Percentiles rank a stretch among this genome's conserved stretches.
These are phyloP conservation scores for Melanerpes formicivorus DNA, from an alignment of 2,113 vertebrate genomes.

Conservation along the genomic window DNA sequence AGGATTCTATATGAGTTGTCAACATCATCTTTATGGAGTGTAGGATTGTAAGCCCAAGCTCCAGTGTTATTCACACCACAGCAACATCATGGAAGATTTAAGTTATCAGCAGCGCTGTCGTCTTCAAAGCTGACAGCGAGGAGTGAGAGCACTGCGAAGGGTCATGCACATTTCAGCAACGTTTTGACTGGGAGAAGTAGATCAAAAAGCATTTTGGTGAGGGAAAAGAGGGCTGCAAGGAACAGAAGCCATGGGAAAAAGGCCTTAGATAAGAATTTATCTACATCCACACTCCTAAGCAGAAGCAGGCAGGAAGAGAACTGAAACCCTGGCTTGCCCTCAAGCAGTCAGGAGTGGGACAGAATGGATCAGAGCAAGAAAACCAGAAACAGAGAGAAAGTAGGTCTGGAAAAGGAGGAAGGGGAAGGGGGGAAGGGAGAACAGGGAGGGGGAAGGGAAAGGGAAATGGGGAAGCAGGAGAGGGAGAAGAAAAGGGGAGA, in stretches of 20 bases:
- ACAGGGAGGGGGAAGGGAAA: no score
- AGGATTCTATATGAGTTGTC: background rate
- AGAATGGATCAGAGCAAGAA: background rate
- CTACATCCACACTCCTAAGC: accelerated
- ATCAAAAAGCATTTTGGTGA: slow-evolving; percentile 18
- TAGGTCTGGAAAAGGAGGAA: background rate
- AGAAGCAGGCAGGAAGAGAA: background rate
- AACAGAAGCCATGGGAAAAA: background rate
- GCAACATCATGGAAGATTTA: background rate
- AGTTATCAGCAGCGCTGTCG: background rate
- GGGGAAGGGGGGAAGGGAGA: no score
- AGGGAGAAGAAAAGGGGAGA: no score
- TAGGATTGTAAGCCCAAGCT: background rate
- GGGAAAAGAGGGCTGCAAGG: background rate
- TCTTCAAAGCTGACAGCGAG: slow-evolving; percentile 1
- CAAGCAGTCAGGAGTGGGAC: background rate
- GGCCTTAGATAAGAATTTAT: background rate
- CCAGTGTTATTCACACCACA: background rate
- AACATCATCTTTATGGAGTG: background rate
- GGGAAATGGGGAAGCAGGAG: no score
- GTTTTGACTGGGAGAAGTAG: background rate
- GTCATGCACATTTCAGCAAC: slow-evolving; percentile 19
- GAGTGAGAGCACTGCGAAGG: background rate
- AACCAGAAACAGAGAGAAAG: background rate
- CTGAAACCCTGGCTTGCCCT: background rate